Conservation (phyloP, 2,113 vertebrate species). For the Periophthalmus modestus region DNA sequence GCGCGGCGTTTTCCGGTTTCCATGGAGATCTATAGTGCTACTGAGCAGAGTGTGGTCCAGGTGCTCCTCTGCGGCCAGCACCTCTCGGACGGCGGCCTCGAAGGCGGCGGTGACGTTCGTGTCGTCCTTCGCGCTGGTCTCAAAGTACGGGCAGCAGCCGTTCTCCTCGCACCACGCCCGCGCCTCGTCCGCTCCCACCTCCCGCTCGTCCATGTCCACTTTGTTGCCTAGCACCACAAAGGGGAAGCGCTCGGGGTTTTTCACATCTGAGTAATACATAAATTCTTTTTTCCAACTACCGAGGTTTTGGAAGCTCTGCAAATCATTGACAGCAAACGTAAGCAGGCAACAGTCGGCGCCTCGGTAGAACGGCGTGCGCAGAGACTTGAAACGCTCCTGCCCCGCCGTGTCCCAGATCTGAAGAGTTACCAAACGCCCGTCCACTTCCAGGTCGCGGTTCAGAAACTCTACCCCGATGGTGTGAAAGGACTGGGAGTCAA, state of each 20-base stretch:
- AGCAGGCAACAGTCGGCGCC: slow-evolving; percentile 97
- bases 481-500: slow-evolving; percentile 97
- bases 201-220: slow-evolving; percentile 87
- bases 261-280: slow-evolving; percentile 91
- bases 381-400: slow-evolving; percentile 96
- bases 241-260: slow-evolving; percentile 90
- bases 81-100: slow-evolving; percentile 92
- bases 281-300: slow-evolving; percentile 96
- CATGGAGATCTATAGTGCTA: slow-evolving; percentile 89
- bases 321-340: slow-evolving; percentile 94
- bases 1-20: slow-evolving; percentile 85
- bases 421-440: slow-evolving; percentile 92
- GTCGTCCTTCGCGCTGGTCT: slow-evolving; percentile 97
- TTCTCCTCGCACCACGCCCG: slow-evolving; percentile 91
- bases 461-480: slow-evolving; percentile 98
- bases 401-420: slow-evolving; percentile 99
- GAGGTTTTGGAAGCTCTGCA: slow-evolving; percentile 96
- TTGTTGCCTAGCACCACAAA: slow-evolving; percentile 98
- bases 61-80: slow-evolving; percentile 90
- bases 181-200: slow-evolving; percentile 89
- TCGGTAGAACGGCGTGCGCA: slow-evolving; percentile 94
- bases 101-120: slow-evolving; percentile 94
- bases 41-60: slow-evolving; percentile 89
- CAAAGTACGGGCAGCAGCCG: slow-evolving; percentile 91
- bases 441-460: slow-evolving; percentile 94